These are phyloP conservation scores for Deilephila elpenor DNA, from an alignment of 2,888 invertebrate genomes.

Conservation along the genomic window DNA sequence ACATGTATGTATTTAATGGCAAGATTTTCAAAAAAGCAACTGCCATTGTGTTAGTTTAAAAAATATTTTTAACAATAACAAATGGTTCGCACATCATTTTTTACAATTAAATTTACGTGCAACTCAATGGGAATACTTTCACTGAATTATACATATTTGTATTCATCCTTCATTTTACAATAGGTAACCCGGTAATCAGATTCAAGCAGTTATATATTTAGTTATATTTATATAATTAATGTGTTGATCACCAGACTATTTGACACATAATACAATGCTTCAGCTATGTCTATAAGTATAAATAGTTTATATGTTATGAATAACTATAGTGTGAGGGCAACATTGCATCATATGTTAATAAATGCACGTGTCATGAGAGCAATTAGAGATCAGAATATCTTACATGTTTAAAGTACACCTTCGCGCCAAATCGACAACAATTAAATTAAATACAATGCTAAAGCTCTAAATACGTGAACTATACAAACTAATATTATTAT, in stretches of 20 bases:
- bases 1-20: background rate
- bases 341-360: constrained; percentile 23
- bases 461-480: constrained; percentile 22
- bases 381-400: constrained; percentile 61
- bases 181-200: background rate
- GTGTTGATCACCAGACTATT: background rate
- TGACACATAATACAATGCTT: background rate
- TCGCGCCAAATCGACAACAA: constrained; percentile 10
- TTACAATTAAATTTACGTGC: background rate
- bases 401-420: constrained; percentile 17
- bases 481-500: constrained; percentile 34
- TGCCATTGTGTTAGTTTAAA: background rate
- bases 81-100: background rate
- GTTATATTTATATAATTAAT: background rate
- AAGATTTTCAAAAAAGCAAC: background rate
- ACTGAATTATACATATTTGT: background rate
- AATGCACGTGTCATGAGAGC: constrained; percentile 50
- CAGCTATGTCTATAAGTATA: background rate
- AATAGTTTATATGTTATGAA: constrained; percentile 8
- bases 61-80: no score
- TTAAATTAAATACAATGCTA: constrained; percentile 11
- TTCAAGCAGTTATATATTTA: background rate
- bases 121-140: background rate
- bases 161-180: background rate
- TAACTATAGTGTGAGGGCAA: constrained; percentile 13